Evolutionary conservation across 2,888 invertebrate species (phyloP).

Genomic region (Caenorhabditis sp.): DNA sequence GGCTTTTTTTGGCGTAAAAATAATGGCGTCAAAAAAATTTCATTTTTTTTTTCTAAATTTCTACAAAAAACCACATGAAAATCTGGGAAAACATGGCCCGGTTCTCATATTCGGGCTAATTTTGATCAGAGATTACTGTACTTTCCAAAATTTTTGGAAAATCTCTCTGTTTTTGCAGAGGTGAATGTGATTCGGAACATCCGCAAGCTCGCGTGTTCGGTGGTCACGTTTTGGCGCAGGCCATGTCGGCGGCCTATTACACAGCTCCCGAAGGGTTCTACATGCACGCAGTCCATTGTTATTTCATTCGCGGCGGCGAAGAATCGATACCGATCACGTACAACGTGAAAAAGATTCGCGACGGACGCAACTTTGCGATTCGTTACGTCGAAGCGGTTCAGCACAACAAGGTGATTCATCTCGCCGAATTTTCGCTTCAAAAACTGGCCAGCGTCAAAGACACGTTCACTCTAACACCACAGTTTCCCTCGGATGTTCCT

Average conservation of each 20-base stretch:
- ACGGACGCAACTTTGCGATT: constrained; percentile 61
- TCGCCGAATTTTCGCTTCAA: constrained; percentile 61
- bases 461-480: constrained; percentile 48
- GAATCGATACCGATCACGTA: constrained; percentile 56
- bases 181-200: constrained; percentile 55
- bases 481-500: constrained; percentile 50
- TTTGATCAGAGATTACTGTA: too few species aligned
- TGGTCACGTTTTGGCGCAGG: constrained; percentile 57
- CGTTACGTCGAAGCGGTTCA: constrained; percentile 62
- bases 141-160: too few species aligned
- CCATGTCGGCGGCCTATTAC: constrained; percentile 58
- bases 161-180: too few species aligned
- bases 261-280: constrained; percentile 60
- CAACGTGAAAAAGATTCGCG: constrained; percentile 56
- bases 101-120: too few species aligned
- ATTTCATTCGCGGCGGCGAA: constrained; percentile 58
- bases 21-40: too few species aligned
- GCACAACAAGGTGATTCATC: constrained; percentile 55
- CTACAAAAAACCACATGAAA: too few species aligned
- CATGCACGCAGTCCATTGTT: constrained; percentile 61
- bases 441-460: constrained; percentile 48
- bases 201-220: constrained; percentile 59
- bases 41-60: too few species aligned
- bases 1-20: too few species aligned
- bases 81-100: too few species aligned